Percentiles rank a stretch among this genome's conserved stretches.
Conservation (phyloP, 2,888 invertebrate genomes). For the Agonum fuliginosum region DNA sequence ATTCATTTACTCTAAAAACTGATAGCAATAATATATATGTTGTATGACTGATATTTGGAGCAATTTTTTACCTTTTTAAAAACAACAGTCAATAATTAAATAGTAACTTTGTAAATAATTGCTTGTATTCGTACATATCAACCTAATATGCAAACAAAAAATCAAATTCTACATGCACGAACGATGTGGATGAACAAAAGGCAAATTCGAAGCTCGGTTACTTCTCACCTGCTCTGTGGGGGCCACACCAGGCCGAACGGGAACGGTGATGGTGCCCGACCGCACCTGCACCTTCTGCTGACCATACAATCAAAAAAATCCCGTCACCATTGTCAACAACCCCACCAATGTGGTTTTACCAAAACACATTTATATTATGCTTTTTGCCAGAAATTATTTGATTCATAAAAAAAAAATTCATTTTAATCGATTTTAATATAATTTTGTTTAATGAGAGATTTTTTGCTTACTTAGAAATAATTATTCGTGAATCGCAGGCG, state of each 20-base stretch:
- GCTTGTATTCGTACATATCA: too few species aligned
- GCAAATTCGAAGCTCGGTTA: conserved; percentile 63
- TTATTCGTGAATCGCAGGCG: too few species aligned
- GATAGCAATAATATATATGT: too few species aligned
- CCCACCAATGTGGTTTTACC: conserved; percentile 48
- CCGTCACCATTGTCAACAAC: conserved; percentile 41
- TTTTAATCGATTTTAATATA: too few species aligned
- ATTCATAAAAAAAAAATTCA: too few species aligned
- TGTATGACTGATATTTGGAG: too few species aligned
- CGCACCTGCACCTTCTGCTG: conserved; percentile 76
- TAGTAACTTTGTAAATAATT: too few species aligned
- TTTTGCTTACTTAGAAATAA: too few species aligned
- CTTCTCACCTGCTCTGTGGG: conserved; percentile 77
- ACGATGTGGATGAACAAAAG: conserved; percentile 2
- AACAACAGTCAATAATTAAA: too few species aligned
- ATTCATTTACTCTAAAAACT: too few species aligned
- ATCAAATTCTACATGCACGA: conserved; percentile 40
- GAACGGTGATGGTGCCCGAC: conserved; percentile 73
- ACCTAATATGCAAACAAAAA: conserved; percentile 8
- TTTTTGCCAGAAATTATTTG: not conserved
- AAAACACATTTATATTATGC: conserved; percentile 47
- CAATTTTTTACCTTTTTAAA: too few species aligned
- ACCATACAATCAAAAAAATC: conserved; percentile 70
- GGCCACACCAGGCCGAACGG: conserved; percentile 75
- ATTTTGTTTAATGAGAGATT: too few species aligned